These are phyloP conservation scores for Pelobates fuscus DNA, from an alignment of 2,113 vertebrate species.

Conservation along the genomic window DNA sequence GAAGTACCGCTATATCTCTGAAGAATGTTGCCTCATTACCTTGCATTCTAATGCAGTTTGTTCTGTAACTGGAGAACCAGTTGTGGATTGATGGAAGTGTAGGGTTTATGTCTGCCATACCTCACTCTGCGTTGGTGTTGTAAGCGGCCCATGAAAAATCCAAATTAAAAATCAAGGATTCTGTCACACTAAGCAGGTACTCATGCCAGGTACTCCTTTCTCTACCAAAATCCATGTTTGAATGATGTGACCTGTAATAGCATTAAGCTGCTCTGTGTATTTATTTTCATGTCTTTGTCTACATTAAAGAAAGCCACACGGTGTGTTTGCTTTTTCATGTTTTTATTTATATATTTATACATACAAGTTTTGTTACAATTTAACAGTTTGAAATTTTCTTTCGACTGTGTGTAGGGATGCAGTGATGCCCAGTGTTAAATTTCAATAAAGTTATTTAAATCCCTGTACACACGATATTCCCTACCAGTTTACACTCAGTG, in stretches of 20 bases:
- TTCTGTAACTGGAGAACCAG: conserved; percentile 92
- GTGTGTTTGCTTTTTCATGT: conserved; percentile 35
- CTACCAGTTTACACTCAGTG: conserved; percentile 82
- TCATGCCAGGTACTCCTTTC: conserved; percentile 99
- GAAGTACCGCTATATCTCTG: conserved; percentile 80
- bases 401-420: conserved; percentile 82
- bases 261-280: conserved; percentile 83
- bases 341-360: conserved; percentile 40
- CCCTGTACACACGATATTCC: conserved; percentile 75
- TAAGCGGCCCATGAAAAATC: conserved; percentile 99
- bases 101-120: conserved; percentile 99
- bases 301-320: conserved; percentile 65
- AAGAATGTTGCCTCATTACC: conserved; percentile 87
- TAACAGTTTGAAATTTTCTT: conserved; percentile 80
- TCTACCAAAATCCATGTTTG: conserved; percentile 99
- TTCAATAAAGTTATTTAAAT: conserved; percentile 76
- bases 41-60: conserved; percentile 98
- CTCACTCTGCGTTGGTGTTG: conserved; percentile 99
- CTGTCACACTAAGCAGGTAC: conserved; percentile 99
- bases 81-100: conserved; percentile 97
- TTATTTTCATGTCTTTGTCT: conserved; percentile 64
- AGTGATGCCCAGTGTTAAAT: conserved; percentile 85
- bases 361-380: conserved; percentile 73
- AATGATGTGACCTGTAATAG: conserved; percentile 98
- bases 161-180: conserved; percentile 99